Base-by-base conservation (phyloP, 1,140 invertebrate genomes). In the Asobara japonica region DNA sequence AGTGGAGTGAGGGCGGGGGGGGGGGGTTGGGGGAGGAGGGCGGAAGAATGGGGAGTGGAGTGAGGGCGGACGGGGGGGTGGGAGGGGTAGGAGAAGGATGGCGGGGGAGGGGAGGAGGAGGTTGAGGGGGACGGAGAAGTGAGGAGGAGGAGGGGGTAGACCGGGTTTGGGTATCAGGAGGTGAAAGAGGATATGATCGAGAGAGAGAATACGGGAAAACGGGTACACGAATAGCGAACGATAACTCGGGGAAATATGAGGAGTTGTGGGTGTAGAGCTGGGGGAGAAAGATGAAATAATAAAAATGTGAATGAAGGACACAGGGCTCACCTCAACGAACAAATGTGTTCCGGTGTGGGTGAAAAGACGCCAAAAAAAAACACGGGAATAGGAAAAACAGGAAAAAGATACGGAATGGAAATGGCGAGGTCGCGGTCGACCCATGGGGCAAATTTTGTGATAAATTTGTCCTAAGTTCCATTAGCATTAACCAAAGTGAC, bases 241-340 rank as follows among this genome's bases (percentile, higher is more conserved):
- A 56, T 56, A 56, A 56, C 51, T 25, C 20, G 22, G 6, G n/a
- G 22, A 56, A 56, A 56, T 45, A 16, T 45, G 41, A 45, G 41
- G 25, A 56, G 4, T 25, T 25, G 22, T 56, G 4, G 51, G 51
- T 5, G 18, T 13, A 38, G 36, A 18, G 10, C 48, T 51, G 13
- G 27, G 7, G 11, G 27, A 3, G 20, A 11, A 60, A 60, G 27
- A 60, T 2, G 22, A 27, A 60, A 60, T 45, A 45, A 45, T 60
- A 60, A 60, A 60, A 60, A 60, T 60, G 20, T 16, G 41, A 45
- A 45, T 45, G 41, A 45, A 45, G n/a, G n/a, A 45, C 41, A 4
- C n/a, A 45, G n/a, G 18, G 7, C 7, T 45, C 41, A 45, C 41
- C 41, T 45, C 41, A 45, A 45, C 41, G 41, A 45, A 16, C 13